Conservation (phyloP, 2,113 vertebrate genomes). For the Nestor notabilis region DNA sequence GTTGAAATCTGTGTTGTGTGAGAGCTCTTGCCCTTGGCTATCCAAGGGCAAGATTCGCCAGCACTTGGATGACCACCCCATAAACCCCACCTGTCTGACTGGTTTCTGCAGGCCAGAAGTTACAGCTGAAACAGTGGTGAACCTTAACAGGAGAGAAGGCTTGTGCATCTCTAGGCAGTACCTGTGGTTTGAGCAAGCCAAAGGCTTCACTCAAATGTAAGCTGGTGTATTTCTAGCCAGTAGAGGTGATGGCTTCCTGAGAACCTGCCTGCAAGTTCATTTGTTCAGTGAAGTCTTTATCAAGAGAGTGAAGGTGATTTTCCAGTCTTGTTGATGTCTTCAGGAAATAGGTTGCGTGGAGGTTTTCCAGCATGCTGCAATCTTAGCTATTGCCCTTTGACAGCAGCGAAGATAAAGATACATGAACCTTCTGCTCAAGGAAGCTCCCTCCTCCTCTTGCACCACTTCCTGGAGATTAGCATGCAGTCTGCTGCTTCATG, state of each 20-base stretch:
- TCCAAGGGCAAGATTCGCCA: too few relatives aligned
- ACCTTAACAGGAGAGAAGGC: neutral
- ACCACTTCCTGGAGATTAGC: neutral
- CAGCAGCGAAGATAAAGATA: conserved; percentile 43
- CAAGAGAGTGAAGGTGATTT: conserved; percentile 58
- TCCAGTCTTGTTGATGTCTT: neutral
- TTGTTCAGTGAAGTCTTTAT: conserved; percentile 38
- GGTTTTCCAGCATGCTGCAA: neutral
- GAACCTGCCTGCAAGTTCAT: neutral
- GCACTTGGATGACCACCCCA: neutral
- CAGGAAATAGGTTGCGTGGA: neutral
- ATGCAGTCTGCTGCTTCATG: neutral
- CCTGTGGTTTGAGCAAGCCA: neutral
- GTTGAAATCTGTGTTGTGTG: neutral
- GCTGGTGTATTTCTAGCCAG: neutral
- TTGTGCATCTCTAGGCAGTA: neutral
- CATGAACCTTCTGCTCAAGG: neutral
- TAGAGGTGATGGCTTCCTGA: neutral
- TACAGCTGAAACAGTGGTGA: neutral
- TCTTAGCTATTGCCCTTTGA: conserved; percentile 58
- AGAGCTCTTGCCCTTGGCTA: neutral
- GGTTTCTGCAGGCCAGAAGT: neutral
- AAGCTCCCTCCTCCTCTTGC: neutral
- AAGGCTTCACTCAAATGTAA: neutral
- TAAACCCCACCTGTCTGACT: neutral